Percentiles rank a stretch among this genome's conserved stretches.
Conservation (phyloP, 1,140 invertebrate species). For the Bombus difficillimus region DNA sequence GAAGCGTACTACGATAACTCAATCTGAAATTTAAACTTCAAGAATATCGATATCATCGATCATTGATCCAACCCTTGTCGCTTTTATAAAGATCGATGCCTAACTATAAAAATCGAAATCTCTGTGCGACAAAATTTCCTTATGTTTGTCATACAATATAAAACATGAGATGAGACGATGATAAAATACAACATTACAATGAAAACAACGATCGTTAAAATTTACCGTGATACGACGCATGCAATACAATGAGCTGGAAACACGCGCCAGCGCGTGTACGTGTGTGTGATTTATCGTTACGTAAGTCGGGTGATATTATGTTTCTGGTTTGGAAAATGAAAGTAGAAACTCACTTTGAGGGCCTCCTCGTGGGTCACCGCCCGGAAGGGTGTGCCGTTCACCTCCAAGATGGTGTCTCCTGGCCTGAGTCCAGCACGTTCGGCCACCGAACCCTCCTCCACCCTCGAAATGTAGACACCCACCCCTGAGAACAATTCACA, state of each 20-base stretch:
- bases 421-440: constrained; percentile 92
- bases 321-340: constrained; percentile 33
- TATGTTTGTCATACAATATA: no score
- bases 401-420: constrained; percentile 94
- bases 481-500: constrained; percentile 86
- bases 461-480: constrained; percentile 93
- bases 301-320: neutral
- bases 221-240: neutral
- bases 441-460: constrained; percentile 93
- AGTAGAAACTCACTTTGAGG: constrained; percentile 88
- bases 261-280: neutral
- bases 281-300: neutral
- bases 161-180: neutral
- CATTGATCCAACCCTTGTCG: no score
- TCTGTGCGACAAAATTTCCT: no score
- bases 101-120: no score
- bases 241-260: neutral
- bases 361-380: constrained; percentile 94
- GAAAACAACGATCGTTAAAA: neutral
- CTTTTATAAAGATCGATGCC: no score
- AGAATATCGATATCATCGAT: no score
- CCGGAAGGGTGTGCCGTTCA: constrained; percentile 93
- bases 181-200: neutral
- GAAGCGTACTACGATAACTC: no score
- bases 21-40: no score